These are phyloP conservation scores for Morbakka virulenta DNA, from an alignment of 30 jellyfish, hydroid and myxozoan genomes.

Conservation along the genomic window DNA sequence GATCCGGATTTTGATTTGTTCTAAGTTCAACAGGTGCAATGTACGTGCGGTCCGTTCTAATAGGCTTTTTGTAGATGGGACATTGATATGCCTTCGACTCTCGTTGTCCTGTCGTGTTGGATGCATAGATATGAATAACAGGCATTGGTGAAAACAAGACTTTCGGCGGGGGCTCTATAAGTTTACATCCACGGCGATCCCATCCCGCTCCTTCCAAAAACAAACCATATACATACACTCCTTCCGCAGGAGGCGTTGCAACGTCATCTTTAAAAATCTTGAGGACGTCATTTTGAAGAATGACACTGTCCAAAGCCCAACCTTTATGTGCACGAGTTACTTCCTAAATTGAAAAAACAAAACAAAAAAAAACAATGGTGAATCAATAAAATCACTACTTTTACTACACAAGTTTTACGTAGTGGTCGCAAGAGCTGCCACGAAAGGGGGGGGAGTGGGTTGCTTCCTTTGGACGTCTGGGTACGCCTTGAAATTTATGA, in stretches of 20 bases:
- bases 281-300: conserved; percentile 72
- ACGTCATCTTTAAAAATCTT: conserved; percentile 66
- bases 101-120: conserved; percentile 29
- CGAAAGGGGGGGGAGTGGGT: too few species aligned
- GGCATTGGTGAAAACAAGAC: conserved; percentile 90
- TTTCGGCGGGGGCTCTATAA: conserved; percentile 69
- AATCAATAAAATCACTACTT: neutral
- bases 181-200: conserved; percentile 84
- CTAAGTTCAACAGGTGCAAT: conserved; percentile 75
- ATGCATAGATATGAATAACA: conserved; percentile 68
- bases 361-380: neutral
- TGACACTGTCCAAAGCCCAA: conserved; percentile 80
- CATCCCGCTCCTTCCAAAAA: conserved; percentile 87
- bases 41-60: conserved; percentile 72
- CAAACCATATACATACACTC: conserved; percentile 82
- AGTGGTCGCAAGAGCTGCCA: too few species aligned
- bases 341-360: conserved; percentile 22
- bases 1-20: conserved; percentile 62
- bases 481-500: too few species aligned
- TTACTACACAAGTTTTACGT: too few species aligned
- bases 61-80: conserved; percentile 76
- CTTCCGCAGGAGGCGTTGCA: conserved; percentile 75
- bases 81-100: conserved; percentile 56
- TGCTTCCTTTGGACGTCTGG: too few species aligned
- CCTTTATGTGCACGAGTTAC: conserved; percentile 90